Conservation (phyloP, 1,140 invertebrate genomes). For the Pissodes strobi region DNA sequence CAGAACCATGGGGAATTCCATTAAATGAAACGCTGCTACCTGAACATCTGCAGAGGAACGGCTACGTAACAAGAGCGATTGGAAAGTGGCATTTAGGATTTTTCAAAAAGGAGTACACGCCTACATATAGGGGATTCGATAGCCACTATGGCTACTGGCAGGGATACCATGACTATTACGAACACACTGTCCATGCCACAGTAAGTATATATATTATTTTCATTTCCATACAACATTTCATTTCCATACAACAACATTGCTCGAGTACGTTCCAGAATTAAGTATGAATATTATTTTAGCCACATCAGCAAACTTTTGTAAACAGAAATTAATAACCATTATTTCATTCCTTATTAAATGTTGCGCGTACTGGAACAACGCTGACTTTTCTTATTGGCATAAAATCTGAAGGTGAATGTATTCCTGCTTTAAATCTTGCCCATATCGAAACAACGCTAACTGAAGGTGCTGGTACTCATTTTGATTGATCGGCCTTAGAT, state of each 20-base stretch:
- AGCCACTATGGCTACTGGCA: slow-evolving; percentile 84
- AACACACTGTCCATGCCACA: slow-evolving; percentile 65
- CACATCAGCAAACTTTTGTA: too few species aligned
- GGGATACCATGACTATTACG: slow-evolving; percentile 82
- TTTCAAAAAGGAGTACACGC: slow-evolving; percentile 72
- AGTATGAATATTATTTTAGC: too few species aligned
- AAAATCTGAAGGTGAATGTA: too few species aligned
- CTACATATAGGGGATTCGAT: slow-evolving; percentile 81
- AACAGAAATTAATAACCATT: too few species aligned
- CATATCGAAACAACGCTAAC: too few species aligned
- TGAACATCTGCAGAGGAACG: slow-evolving; percentile 73
- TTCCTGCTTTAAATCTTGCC: too few species aligned
- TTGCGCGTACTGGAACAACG: too few species aligned
- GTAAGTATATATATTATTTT: slow-evolving; percentile 52
- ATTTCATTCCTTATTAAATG: too few species aligned
- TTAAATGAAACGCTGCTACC: slow-evolving; percentile 70
- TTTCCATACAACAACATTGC: background rate
- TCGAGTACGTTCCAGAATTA: too few species aligned
- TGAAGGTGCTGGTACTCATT: too few species aligned
- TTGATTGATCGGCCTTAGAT: too few species aligned
- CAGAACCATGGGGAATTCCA: slow-evolving; percentile 74
- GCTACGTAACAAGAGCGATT: slow-evolving; percentile 82
- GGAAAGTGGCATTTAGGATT: slow-evolving; percentile 91
- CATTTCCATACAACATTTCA: background rate
- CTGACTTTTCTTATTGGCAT: too few species aligned